phyloP scores from a whole-genome alignment of 92 coral and sea anemone species.

The Montipora capitata region DNA sequence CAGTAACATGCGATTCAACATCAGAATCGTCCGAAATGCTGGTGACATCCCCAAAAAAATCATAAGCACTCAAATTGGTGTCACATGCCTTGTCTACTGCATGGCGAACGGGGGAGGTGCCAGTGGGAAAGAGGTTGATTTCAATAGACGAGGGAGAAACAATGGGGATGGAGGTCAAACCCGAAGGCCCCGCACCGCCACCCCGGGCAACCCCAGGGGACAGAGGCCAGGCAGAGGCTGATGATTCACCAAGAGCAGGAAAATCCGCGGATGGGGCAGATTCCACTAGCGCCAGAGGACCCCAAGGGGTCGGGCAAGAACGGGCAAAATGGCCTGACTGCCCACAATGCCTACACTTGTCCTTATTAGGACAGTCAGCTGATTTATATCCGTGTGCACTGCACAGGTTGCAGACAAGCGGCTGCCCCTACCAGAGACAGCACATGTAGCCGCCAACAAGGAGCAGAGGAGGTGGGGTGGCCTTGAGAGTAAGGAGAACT shows the following conservation, averaged over 20 bases:
- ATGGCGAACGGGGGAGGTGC: no score
- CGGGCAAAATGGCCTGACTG: conserved; percentile 4
- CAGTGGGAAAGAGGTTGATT: no score
- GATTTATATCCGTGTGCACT: neutral
- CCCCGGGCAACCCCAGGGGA: no score
- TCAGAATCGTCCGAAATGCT: no score
- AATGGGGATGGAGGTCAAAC: no score
- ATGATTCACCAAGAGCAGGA: neutral
- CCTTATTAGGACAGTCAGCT: neutral
- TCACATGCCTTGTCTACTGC: no score
- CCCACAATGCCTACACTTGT: neutral
- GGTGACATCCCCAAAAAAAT: no score
- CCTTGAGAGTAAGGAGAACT: neutral
- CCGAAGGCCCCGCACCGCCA: no score
- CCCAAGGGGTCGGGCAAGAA: neutral
- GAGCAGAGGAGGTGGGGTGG: neutral
- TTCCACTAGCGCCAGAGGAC: neutral
- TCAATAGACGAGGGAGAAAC: no score
- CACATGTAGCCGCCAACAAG: neutral
- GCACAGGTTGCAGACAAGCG: neutral
- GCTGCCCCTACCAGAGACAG: conserved; percentile 12
- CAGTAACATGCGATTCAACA: no score
- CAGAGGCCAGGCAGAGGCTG: neutral
- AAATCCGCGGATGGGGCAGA: neutral
- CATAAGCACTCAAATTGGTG: no score